Percentiles rank a stretch among this genome's conserved stretches.
Conservation (phyloP, 2,888 invertebrate species). For the Epistrophe grossulariae region DNA sequence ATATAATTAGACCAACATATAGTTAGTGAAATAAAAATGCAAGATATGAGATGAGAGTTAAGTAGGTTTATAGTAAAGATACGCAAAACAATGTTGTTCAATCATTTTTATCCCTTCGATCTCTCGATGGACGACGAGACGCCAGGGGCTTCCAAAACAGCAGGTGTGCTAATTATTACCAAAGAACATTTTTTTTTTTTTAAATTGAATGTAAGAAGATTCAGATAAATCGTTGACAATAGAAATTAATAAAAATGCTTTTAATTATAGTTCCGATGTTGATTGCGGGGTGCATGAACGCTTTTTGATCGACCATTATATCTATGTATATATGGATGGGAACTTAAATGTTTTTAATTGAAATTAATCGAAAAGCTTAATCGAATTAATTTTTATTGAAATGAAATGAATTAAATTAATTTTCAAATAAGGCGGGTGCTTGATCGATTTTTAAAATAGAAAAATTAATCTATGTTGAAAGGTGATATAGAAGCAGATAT, state of each 20-base stretch:
- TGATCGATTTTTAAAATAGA: background rate
- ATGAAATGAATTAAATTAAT: slow-evolving; percentile 13
- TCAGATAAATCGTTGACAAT: slow-evolving; percentile 64
- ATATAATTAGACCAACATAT: slow-evolving; percentile 33
- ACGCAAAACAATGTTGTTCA: slow-evolving; percentile 36
- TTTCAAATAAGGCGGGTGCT: background rate
- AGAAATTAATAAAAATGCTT: slow-evolving; percentile 38
- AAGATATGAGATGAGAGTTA: background rate
- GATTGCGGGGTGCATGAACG: slow-evolving; percentile 48
- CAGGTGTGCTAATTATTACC: slow-evolving; percentile 70
- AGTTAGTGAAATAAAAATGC: background rate
- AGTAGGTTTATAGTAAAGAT: background rate
- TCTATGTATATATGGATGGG: background rate
- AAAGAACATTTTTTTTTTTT: slow-evolving; percentile 20
- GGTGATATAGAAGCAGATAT: background rate
- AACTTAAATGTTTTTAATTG: slow-evolving; percentile 55
- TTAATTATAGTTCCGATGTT: slow-evolving; percentile 30
- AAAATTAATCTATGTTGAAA: background rate
- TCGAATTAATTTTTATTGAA: slow-evolving; percentile 23
- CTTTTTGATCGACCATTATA: slow-evolving; percentile 38
- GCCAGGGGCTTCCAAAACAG: slow-evolving; percentile 37
- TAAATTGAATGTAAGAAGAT: slow-evolving; percentile 45
- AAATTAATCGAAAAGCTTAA: slow-evolving; percentile 48
- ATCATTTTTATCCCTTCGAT: background rate
- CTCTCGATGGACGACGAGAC: background rate